Percentiles rank a stretch among this genome's conserved stretches.
Conservation (phyloP, 2,797 vertebrate genomes). For the Muscicapa striata region DNA sequence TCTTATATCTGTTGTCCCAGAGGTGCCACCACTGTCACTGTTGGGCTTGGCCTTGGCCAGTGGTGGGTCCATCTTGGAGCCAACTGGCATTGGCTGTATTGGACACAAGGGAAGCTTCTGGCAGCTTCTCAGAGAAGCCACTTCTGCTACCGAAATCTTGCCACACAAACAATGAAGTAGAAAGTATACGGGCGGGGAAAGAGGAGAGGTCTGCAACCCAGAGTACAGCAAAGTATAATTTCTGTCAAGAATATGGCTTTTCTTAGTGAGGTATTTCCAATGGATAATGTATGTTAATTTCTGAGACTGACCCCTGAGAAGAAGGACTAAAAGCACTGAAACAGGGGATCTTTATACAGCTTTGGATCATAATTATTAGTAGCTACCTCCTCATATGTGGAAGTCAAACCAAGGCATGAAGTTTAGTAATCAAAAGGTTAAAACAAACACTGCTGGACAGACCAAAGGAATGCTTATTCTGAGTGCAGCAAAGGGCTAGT, state of each 20-base stretch:
- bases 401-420: background rate
- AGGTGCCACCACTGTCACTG: background rate
- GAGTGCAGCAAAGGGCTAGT: background rate
- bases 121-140: background rate
- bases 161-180: background rate
- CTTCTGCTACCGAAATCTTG: background rate
- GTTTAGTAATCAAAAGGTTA: background rate
- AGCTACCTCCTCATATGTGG: background rate
- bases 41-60: background rate
- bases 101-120: background rate
- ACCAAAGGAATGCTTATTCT: background rate
- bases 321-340: background rate
- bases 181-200: background rate
- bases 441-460: background rate
- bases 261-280: background rate
- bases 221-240: background rate
- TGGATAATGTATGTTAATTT: background rate
- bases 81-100: fast-evolving
- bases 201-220: background rate
- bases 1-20: background rate
- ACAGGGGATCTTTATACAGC: background rate
- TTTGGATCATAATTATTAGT: background rate
- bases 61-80: background rate
- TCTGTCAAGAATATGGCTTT: background rate
- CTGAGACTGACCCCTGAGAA: background rate